Evolutionary conservation across 92 coral and sea anemone species (phyloP).

Genomic region (Chrysogorgia sp.): DNA sequence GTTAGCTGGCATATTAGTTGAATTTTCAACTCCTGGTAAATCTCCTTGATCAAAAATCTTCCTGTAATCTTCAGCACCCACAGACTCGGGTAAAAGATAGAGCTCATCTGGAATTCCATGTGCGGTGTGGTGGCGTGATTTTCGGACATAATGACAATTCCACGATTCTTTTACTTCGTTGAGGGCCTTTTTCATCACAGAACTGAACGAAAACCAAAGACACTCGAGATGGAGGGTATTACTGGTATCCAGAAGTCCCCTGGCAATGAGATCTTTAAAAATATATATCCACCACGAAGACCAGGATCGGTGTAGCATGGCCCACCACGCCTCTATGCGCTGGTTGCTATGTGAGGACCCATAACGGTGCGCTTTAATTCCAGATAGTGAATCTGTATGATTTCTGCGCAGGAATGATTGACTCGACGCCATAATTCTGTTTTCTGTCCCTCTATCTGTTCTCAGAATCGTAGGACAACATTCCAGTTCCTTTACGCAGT

Average conservation of each 20-base stretch:
- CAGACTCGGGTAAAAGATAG: conserved; percentile 41
- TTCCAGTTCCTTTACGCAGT: neutral
- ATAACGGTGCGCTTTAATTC: neutral
- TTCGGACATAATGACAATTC: conserved; percentile 46
- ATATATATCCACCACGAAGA: conserved; percentile 33
- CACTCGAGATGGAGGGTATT: conserved; percentile 14
- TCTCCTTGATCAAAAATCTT: neutral
- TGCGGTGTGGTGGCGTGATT: conserved; percentile 28
- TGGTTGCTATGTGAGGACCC: too few species aligned
- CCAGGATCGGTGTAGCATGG: neutral
- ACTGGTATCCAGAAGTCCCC: neutral
- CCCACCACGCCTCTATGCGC: too few species aligned
- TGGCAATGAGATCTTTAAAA: conserved; percentile 24
- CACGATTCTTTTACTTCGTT: conserved; percentile 30
- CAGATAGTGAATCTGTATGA: neutral
- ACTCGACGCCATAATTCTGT: neutral
- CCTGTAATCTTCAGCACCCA: conserved; percentile 19
- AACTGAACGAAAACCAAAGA: conserved; percentile 39
- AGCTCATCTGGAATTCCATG: conserved; percentile 45
- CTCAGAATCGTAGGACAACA: neutral
- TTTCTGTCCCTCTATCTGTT: conserved; percentile 29
- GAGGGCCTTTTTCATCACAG: conserved; percentile 32
- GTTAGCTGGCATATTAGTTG: neutral
- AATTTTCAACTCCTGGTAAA: conserved; percentile 30
- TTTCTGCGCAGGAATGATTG: neutral